These are phyloP conservation scores for Butorides virescens DNA, from an alignment of 2,113 vertebrate species.

Conservation along the genomic window DNA sequence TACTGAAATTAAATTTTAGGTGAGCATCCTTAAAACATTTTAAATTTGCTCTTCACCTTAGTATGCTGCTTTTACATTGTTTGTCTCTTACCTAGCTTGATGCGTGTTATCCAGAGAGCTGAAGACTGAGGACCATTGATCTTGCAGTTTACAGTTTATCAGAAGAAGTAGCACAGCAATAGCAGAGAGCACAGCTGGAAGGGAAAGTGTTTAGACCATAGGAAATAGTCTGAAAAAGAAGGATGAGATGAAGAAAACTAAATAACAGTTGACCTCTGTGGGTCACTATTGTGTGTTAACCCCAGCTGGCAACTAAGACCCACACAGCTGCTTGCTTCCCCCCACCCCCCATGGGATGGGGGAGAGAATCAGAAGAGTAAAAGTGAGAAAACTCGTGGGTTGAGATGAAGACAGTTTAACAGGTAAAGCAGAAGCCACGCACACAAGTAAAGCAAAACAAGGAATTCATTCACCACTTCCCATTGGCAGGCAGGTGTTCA, in stretches of 20 bases:
- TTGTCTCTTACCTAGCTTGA: not conserved
- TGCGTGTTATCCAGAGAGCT: not conserved
- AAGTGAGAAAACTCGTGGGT: too few relatives aligned
- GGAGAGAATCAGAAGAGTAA: too few relatives aligned
- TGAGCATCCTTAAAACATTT: not conserved
- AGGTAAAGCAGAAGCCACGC: too few relatives aligned
- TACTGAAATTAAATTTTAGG: not conserved
- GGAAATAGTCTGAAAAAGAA: not conserved
- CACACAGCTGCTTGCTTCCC: not conserved
- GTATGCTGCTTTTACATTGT: not conserved
- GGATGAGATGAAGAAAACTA: not conserved
- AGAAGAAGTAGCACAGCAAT: not conserved
- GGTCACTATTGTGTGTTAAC: not conserved
- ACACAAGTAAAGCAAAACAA: too few relatives aligned
- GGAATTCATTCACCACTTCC: too few relatives aligned
- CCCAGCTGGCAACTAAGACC: not conserved
- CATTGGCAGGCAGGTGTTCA: too few relatives aligned
- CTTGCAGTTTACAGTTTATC: not conserved
- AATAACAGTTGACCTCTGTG: not conserved
- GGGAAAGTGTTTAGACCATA: not conserved
- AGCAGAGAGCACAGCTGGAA: not conserved
- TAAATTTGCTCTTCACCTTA: not conserved
- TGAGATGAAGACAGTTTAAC: too few relatives aligned
- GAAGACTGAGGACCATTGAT: not conserved
- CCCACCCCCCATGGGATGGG: too few relatives aligned